A percentile compares a stretch with the other conserved stretches of the same genome.
Evolutionary conservation across 2,113 vertebrate genomes (phyloP).

Genomic region (Rhadina sibilatrix): DNA sequence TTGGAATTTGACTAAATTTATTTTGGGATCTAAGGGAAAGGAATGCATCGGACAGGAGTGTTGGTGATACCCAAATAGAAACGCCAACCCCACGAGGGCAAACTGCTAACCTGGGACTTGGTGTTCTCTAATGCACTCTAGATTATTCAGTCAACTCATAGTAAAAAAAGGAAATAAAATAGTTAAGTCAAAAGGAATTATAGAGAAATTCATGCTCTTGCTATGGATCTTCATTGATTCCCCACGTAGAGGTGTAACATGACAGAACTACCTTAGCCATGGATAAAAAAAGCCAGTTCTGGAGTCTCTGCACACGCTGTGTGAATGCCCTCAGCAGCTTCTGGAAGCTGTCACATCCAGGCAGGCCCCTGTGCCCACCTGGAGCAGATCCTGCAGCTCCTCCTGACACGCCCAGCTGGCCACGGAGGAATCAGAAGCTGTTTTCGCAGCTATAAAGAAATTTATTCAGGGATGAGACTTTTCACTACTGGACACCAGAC

Average conservation of each 20-base stretch:
- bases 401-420: not conserved
- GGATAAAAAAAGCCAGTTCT: not conserved
- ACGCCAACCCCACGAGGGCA: not conserved
- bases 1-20: conserved; percentile 15
- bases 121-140: not conserved
- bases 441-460: not conserved
- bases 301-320: not conserved
- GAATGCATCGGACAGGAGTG: conserved; percentile 21
- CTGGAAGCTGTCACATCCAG: not conserved
- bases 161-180: not conserved
- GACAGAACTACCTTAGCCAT: not conserved
- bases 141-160: not conserved
- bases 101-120: not conserved
- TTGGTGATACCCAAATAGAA: not conserved
- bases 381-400: not conserved
- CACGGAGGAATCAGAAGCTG: not conserved
- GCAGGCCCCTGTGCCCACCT: not conserved
- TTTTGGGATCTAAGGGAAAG: not conserved
- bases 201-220: not conserved
- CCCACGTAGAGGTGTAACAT: not conserved
- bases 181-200: not conserved
- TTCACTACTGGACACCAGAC: conserved; percentile 17
- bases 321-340: not conserved
- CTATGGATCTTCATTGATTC: not conserved
- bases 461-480: not conserved